Conservation (phyloP, 92 coral and sea anemone genomes). For the Anthopleura xanthogrammica region DNA sequence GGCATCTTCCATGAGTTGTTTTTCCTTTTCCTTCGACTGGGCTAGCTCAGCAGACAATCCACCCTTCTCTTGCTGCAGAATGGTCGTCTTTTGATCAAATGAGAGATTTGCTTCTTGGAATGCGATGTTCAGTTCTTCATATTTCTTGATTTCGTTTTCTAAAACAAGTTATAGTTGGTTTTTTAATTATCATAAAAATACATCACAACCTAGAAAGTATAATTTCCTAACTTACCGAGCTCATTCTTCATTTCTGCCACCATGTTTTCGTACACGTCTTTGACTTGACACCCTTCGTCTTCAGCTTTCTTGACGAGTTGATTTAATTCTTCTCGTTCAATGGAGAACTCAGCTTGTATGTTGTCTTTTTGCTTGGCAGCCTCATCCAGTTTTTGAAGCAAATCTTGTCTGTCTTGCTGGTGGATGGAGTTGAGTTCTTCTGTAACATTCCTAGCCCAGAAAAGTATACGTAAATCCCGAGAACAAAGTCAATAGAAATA, state of each 20-base stretch:
- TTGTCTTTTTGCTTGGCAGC: conserved; percentile 26
- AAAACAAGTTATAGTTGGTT: conserved; percentile 3
- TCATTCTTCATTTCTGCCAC: conserved; percentile 58
- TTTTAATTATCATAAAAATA: neutral
- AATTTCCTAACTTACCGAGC: conserved; percentile 44
- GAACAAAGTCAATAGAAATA: neutral
- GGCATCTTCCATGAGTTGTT: conserved; percentile 1
- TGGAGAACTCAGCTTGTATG: conserved; percentile 29
- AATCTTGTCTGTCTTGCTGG: conserved; percentile 38
- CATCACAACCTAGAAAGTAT: too few species aligned
- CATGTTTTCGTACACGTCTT: conserved; percentile 67
- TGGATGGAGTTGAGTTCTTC: conserved; percentile 31
- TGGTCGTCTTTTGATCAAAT: conserved; percentile 5
- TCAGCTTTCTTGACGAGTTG: conserved; percentile 30
- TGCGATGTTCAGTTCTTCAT: conserved; percentile 14
- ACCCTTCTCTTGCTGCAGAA: conserved; percentile 18
- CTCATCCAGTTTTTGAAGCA: conserved; percentile 40
- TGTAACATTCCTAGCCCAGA: conserved; percentile 14
- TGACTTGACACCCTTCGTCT: conserved; percentile 42
- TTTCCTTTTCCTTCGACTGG: conserved; percentile 13
- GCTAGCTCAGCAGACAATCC: conserved; percentile 16
- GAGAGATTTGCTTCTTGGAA: conserved; percentile 34
- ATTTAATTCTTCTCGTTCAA: conserved; percentile 40
- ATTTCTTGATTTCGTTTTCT: conserved; percentile 50
- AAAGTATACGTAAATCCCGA: neutral